These are phyloP conservation scores for Donacobius atricapilla DNA, from an alignment of 2,113 vertebrate genomes.

Conservation along the genomic window DNA sequence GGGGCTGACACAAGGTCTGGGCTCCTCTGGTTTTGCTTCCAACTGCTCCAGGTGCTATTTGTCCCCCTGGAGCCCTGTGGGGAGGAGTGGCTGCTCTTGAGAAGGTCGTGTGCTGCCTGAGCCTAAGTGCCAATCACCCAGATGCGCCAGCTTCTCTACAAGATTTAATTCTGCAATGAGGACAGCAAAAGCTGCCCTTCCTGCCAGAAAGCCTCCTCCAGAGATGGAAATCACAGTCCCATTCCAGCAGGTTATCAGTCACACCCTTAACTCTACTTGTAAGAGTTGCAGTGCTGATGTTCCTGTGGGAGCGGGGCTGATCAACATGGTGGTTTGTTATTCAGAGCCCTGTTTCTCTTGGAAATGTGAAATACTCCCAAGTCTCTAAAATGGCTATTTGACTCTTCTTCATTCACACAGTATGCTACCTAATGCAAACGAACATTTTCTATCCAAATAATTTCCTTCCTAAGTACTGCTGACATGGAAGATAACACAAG, in stretches of 20 bases:
- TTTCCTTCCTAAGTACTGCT: constrained; percentile 36
- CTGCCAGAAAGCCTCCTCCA: not conserved
- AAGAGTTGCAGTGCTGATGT: not conserved
- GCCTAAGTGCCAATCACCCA: not conserved
- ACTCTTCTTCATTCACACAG: constrained; percentile 18
- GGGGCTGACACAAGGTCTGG: not conserved
- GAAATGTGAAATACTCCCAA: not conserved
- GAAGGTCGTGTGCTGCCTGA: fast-evolving
- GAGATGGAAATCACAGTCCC: not conserved
- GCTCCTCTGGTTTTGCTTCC: not conserved
- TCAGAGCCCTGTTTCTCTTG: constrained; percentile 13
- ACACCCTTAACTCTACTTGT: not conserved
- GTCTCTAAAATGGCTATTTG: not conserved
- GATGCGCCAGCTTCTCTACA: not conserved
- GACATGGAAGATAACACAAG: constrained; percentile 3
- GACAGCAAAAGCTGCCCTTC: not conserved
- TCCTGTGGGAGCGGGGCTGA: not conserved
- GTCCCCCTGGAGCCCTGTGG: not conserved
- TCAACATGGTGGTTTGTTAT: not conserved
- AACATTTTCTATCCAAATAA: constrained; percentile 50
- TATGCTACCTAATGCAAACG: constrained; percentile 23
- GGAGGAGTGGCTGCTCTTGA: not conserved
- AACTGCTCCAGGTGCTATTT: not conserved
- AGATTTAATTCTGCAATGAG: not conserved
- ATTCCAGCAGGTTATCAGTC: not conserved